Evolutionary conservation across 2,113 vertebrate species (phyloP).

Genomic region (Gobio gobio): DNA sequence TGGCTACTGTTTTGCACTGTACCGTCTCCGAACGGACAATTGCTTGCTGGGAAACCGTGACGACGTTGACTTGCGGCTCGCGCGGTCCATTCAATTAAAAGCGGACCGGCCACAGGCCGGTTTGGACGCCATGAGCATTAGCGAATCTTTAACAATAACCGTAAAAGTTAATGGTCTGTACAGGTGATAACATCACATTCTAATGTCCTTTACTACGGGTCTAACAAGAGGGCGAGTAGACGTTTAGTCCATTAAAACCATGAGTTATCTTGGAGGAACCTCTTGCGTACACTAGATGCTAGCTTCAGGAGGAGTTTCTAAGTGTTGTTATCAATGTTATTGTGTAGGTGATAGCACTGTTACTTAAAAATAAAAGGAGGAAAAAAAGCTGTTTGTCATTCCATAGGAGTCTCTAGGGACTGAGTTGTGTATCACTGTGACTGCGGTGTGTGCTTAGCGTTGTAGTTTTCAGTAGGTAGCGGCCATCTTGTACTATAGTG

Average conservation of each 20-base stretch:
- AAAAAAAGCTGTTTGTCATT: conserved; percentile 94
- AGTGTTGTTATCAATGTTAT: conserved; percentile 94
- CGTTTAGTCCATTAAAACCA: conserved; percentile 87
- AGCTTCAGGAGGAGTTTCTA: conserved; percentile 94
- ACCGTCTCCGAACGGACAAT: conserved; percentile 64
- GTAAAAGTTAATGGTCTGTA: conserved; percentile 79
- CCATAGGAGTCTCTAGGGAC: conserved; percentile 93
- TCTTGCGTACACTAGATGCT: conserved; percentile 92
- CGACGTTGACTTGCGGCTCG: too few relatives aligned
- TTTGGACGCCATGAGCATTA: conserved; percentile 36
- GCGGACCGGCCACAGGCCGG: conserved; percentile 58
- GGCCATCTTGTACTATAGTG: conserved; percentile 92
- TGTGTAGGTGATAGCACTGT: conserved; percentile 97
- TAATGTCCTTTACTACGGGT: conserved; percentile 88
- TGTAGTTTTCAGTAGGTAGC: conserved; percentile 95
- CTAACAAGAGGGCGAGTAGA: conserved; percentile 80
- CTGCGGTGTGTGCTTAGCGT: conserved; percentile 97
- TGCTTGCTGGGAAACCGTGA: conserved; percentile 55
- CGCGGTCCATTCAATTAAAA: conserved; percentile 40
- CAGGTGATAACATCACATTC: conserved; percentile 80
- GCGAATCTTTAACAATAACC: conserved; percentile 64
- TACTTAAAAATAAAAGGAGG: conserved; percentile 66
- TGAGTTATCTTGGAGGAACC: conserved; percentile 80
- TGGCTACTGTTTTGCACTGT: conserved; percentile 80
- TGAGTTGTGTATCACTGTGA: conserved; percentile 99